A percentile compares a stretch with the other conserved stretches of the same genome.
phyloP scores from a whole-genome alignment of 2,797 vertebrate species.

The Tokudaia muenninki region DNA sequence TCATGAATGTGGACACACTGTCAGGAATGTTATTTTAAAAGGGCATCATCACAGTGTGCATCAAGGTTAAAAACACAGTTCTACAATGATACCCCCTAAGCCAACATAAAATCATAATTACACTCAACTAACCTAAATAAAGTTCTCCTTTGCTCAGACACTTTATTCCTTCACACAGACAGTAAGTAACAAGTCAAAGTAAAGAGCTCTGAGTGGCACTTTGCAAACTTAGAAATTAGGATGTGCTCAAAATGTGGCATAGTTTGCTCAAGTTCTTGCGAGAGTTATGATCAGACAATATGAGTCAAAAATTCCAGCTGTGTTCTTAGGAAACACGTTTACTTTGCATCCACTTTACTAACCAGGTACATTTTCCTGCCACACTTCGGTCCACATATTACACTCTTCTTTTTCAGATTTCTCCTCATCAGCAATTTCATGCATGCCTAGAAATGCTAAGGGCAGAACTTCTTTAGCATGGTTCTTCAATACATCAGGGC shows the following conservation, averaged over 20 bases:
- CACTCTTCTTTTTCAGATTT: conserved; percentile 94
- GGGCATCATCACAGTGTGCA: not conserved
- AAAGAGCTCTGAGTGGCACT: not conserved
- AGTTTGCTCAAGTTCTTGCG: not conserved
- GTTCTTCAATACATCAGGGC: conserved; percentile 96
- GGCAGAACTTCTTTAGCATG: conserved; percentile 95
- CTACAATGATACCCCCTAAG: not conserved
- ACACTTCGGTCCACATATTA: conserved; percentile 95
- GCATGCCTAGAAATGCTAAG: conserved; percentile 98
- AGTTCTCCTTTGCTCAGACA: not conserved
- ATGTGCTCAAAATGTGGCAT: not conserved
- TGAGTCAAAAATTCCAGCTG: not conserved
- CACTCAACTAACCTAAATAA: not conserved
- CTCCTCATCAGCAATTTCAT: conserved; percentile 94
- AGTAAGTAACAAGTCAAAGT: not conserved
- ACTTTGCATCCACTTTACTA: conserved; percentile 54
- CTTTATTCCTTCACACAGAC: not conserved
- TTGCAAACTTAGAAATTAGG: not conserved
- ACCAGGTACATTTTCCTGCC: conserved; percentile 99
- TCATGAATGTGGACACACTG: not conserved
- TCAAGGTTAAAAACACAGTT: not conserved
- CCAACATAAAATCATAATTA: not conserved
- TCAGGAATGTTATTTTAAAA: not conserved
- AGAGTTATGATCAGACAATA: not conserved
- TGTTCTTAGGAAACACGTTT: conserved; percentile 31